Evolutionary conservation across 2,113 vertebrate species (phyloP).

Genomic region (Platysteira castanea): DNA sequence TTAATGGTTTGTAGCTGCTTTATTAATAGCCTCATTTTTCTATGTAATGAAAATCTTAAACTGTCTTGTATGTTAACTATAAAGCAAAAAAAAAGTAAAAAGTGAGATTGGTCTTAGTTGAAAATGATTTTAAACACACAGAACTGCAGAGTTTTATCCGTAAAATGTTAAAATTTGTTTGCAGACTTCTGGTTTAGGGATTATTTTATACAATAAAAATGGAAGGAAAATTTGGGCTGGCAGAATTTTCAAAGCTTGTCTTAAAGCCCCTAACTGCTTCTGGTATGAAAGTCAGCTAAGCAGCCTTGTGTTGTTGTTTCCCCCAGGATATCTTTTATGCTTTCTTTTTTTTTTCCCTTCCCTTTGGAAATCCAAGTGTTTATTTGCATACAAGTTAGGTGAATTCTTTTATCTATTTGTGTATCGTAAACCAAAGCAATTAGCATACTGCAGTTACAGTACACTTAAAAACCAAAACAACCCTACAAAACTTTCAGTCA

Average conservation of each 20-base stretch:
- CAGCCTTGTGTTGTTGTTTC: constrained; percentile 63
- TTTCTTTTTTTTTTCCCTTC: background rate
- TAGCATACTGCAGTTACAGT: constrained; percentile 62
- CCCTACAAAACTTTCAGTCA: constrained; percentile 35
- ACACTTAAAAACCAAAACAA: constrained; percentile 25
- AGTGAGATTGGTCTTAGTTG: background rate
- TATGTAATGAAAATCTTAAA: constrained; percentile 14
- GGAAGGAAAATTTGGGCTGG: constrained; percentile 41
- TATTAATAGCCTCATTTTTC: constrained; percentile 40
- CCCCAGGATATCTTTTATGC: constrained; percentile 69
- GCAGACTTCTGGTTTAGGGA: background rate
- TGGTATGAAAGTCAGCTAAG: constrained; percentile 66
- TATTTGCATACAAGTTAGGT: constrained; percentile 65
- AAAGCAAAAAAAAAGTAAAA: background rate
- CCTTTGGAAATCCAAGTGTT: constrained; percentile 57
- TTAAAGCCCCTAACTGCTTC: constrained; percentile 55
- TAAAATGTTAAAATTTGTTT: background rate
- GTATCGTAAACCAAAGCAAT: constrained; percentile 61
- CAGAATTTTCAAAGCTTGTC: constrained; percentile 48
- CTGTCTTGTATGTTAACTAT: background rate
- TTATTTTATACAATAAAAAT: constrained; percentile 41
- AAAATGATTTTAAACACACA: background rate
- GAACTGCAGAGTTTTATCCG: background rate
- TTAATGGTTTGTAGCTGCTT: background rate
- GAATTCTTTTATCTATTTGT: constrained; percentile 68